These are phyloP conservation scores for Orientallactaga sibirica DNA, from an alignment of 2,797 vertebrate species.

Conservation along the genomic window DNA sequence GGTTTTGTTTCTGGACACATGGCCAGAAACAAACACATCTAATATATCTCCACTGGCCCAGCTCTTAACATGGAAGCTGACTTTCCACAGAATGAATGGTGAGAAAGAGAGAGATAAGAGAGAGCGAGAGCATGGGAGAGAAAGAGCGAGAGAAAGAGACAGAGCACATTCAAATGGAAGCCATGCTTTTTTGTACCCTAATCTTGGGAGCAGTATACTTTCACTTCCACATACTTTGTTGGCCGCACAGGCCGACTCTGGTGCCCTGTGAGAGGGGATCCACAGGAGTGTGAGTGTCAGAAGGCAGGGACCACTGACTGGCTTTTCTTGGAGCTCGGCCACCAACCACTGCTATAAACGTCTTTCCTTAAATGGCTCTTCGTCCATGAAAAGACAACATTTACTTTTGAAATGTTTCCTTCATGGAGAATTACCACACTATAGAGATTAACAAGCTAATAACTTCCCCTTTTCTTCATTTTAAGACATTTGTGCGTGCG, in stretches of 20 bases:
- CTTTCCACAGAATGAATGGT: not conserved
- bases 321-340: not conserved
- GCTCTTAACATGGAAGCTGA: not conserved
- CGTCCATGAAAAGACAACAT: not conserved
- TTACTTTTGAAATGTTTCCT: not conserved
- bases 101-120: not conserved
- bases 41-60: not conserved
- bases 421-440: not conserved
- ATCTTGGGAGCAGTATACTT: not conserved
- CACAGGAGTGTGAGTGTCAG: not conserved
- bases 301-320: not conserved
- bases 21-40: no score
- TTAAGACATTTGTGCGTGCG: not conserved
- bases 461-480: not conserved
- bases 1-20: not conserved
- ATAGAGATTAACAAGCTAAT: not conserved
- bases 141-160: not conserved
- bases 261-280: not conserved
- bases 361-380: slow-evolving; percentile 8
- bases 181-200: not conserved
- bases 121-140: not conserved
- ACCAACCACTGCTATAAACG: not conserved
- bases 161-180: not conserved
- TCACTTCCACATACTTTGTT: not conserved
- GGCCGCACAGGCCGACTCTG: not conserved